Base-by-base conservation (phyloP, 2,888 invertebrate genomes). In the Chrysotoxum bicinctum region DNA sequence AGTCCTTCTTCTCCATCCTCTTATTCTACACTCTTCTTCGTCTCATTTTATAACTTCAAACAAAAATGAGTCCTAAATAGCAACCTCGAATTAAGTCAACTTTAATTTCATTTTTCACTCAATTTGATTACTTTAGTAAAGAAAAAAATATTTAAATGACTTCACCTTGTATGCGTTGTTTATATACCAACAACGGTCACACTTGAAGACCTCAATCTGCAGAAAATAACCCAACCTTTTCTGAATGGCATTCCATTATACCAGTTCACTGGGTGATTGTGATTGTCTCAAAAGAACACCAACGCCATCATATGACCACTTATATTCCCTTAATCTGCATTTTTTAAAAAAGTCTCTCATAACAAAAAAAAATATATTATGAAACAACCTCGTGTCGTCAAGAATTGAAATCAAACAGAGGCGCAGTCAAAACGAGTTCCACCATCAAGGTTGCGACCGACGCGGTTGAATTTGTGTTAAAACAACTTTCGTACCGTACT, bases 391-490 rank as follows among this genome's bases (percentile, higher is more conserved):
- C 69, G 37, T 37, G 56, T 76, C 23, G n/a, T 76, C 23, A 12
- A 60, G 52, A 69, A 52, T 54, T 35, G n/a, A 62, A 48, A 48
- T 54, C 48, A 69, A 69, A 75, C 75, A 76, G 76, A 76, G 76
- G 78, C 73, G 77, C 78, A 73, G 73, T 62, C 54, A 10, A 78
- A 83, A 78, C 77, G 74, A 64, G 83, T 83, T 83, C 78, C 30
- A 40, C 26, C 73, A 77, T 19, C 58, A 58, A 83, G 77, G 83
- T 73, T 76, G 52, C 48, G 16, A 62, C 32, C 21, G 10, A 32
- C 54, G 48, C 35, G 9, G 64, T 50, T 19, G 43, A 45, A 82
- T 43, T 64, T 66, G 77, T 66, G 66, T 43, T 64, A 66, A n/a
- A 75, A 66, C 50, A 40, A 54, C 45, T 62, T 68, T 64, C 48